Base-by-base conservation (phyloP, 2,113 vertebrate genomes). In the Furnarius figulus region DNA sequence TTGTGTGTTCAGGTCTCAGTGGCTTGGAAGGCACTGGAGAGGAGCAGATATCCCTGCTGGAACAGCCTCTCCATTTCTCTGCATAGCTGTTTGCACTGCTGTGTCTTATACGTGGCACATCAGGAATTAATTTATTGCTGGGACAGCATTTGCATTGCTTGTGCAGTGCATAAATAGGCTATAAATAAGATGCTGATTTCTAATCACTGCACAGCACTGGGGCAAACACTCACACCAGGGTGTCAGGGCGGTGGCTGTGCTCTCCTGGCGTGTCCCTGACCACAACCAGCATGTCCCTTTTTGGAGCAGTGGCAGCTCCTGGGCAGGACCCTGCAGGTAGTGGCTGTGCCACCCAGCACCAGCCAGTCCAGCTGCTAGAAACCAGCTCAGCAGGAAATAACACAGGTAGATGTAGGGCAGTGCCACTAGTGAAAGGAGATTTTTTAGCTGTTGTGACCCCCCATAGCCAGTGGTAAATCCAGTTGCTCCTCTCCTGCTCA, bases 161-260 rank as follows among this genome's bases (percentile, higher is more conserved):
- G 39, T 78, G 44, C 0, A 7, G 58, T 62, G 50, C 44, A 90
- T 80, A 87, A 85, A 82, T 6, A 78, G 68, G 53, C 83, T 61
- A 35, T 94, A 94, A 95, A 88, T 83, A 92, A 92, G 75, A 47
- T 58, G 83, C 82, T 85, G 92, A 62, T 92, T 88, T 86, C 70
- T 66, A 52, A 85, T 85, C 66, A 52, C 87, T 66, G 58, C 89
- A 66, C 63, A 83, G 82, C 58, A 66, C 24, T 1, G 8, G 59
- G 42, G 31, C 37, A 40, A 66, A 31, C 0, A 1, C 87, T 87
- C 44, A 3, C 71, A 66, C 62, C 23, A 14, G 75, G 24, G 33
- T 85, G 71, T 17, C 7, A 6, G 61, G 71, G 35, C 2, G 10
- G 39, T 42, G 23, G 14, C 70, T 1, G 3, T 3, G 15, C 50